Conservation (phyloP, 2,797 vertebrate species). For the Lepilemur septentrionalis region DNA sequence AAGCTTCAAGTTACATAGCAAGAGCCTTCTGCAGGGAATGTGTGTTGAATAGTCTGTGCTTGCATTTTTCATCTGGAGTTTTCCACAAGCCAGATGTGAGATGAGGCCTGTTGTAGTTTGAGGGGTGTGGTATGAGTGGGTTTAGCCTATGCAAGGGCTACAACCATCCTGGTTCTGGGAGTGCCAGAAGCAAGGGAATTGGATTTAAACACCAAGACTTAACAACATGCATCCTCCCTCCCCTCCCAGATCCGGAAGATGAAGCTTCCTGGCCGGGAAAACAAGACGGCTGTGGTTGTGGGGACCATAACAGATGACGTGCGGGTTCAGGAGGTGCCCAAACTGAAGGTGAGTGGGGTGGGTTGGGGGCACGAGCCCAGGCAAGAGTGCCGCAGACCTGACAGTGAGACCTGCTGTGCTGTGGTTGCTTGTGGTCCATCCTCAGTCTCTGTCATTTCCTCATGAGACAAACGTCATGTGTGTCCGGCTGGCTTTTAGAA, state of each 20-base stretch:
- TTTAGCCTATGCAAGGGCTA: accelerated
- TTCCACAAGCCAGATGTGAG: background rate
- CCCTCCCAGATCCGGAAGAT: slow-evolving; percentile 92
- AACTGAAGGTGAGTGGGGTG: slow-evolving; percentile 88
- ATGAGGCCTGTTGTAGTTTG: no score
- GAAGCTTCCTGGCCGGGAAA: slow-evolving; percentile 91
- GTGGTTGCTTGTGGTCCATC: background rate
- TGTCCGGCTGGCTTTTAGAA: background rate
- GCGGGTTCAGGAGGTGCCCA: slow-evolving; percentile 93
- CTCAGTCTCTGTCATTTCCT: no score
- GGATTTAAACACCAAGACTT: accelerated
- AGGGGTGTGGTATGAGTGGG: background rate
- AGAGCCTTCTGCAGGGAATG: background rate
- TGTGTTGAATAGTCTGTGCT: background rate
- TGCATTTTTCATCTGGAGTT: background rate
- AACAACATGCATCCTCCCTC: accelerated
- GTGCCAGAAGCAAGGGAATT: accelerated
- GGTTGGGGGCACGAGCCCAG: background rate
- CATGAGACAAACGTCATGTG: no score
- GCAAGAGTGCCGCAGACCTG: accelerated
- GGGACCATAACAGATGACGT: slow-evolving; percentile 94
- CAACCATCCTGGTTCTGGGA: accelerated
- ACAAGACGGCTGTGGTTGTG: slow-evolving; percentile 93
- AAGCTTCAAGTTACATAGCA: accelerated
- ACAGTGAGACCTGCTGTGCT: accelerated